These are phyloP conservation scores for Drepana arcuata DNA, from an alignment of 1,140 invertebrate genomes.

Conservation along the genomic window DNA sequence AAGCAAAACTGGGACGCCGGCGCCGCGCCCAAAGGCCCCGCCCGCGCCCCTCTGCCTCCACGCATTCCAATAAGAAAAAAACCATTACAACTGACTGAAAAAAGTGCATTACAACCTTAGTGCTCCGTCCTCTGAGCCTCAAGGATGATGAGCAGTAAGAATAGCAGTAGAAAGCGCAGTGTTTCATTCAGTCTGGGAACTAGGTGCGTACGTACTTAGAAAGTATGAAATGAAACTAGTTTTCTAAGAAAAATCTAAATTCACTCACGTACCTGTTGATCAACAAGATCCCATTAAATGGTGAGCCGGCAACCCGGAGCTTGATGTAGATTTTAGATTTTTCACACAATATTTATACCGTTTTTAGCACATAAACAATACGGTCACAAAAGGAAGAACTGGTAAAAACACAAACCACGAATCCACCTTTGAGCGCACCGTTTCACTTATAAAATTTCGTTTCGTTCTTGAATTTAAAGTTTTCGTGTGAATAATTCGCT, in stretches of 20 bases:
- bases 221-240: neutral
- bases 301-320: conserved; percentile 27
- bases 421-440: conserved; percentile 54
- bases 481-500: conserved; percentile 36
- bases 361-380: conserved; percentile 63
- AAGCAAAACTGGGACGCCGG: conserved; percentile 14
- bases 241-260: conserved; percentile 1
- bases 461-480: conserved; percentile 24
- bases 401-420: conserved; percentile 57
- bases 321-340: too few species aligned
- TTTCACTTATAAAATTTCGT: conserved; percentile 38
- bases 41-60: conserved; percentile 6
- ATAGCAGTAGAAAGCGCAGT: conserved; percentile 5
- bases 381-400: conserved; percentile 57
- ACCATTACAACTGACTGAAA: conserved; percentile 3
- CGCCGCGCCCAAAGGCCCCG: conserved; percentile 16
- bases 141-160: neutral
- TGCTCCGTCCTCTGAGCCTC: too few species aligned
- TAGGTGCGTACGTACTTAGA: neutral
- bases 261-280: conserved; percentile 51
- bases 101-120: conserved; percentile 4
- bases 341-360: conserved; percentile 23
- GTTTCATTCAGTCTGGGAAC: neutral
- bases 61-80: conserved; percentile 27
- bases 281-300: conserved; percentile 66